Conservation (phyloP, 2,113 vertebrate genomes). For the Ceyx cyanopectus region DNA sequence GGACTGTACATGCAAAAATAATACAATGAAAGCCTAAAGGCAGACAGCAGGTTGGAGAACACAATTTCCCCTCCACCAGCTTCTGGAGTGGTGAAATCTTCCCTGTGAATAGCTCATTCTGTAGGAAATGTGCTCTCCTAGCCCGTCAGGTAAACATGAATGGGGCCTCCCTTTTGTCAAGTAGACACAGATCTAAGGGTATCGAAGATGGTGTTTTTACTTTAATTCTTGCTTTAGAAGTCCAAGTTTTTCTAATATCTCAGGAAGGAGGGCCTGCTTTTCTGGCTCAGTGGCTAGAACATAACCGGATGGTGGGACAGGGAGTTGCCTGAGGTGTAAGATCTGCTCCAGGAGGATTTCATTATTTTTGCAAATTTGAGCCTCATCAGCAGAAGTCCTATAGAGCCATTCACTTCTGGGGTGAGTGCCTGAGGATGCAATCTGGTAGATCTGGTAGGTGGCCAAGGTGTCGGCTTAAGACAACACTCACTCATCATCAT, state of each 20-base stretch:
- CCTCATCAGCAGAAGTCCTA: background rate
- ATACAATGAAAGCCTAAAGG: background rate
- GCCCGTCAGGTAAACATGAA: background rate
- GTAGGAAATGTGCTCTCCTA: background rate
- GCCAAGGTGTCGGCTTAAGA: constrained; percentile 4
- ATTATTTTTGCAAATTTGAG: background rate
- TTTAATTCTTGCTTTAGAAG: background rate
- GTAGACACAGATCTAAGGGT: background rate
- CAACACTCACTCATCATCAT: background rate
- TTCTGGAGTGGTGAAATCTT: background rate
- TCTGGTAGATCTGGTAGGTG: background rate
- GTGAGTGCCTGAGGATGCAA: accelerated
- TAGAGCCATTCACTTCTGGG: background rate
- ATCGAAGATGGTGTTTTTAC: background rate
- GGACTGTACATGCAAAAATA: background rate
- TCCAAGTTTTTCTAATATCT: background rate
- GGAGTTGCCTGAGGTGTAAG: background rate
- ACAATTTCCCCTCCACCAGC: background rate
- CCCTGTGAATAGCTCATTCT: background rate
- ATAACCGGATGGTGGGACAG: too few relatives aligned
- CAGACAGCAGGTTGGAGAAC: background rate
- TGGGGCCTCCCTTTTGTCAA: background rate
- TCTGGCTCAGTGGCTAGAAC: background rate
- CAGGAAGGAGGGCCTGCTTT: background rate
- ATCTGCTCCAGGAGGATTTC: background rate